Base-by-base conservation (phyloP, 2,888 invertebrate genomes). In the Mactromeris polynyma region DNA sequence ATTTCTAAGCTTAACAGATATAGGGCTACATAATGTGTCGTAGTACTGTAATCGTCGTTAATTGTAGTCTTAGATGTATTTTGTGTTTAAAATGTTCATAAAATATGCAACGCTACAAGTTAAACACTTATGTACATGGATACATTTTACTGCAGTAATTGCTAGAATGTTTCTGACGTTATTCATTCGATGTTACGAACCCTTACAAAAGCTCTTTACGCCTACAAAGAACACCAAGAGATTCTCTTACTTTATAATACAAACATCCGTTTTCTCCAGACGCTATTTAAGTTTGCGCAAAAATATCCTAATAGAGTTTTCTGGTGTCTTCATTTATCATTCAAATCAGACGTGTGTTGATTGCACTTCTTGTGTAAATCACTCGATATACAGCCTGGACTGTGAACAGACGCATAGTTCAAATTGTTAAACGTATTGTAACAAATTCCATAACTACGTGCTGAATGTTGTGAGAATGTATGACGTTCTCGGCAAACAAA, bases 281-380 rank as follows among this genome's bases (percentile, higher is more conserved):
- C 58, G 26, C 58, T 26, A 64, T 64, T 64, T 64, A 64, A 64
- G 58, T 64, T 64, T 64, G 58, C 58, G 58, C n/a, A 64, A 64
- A 64, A 64, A 64, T 64, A 26, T 26, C 58, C 58, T 64, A 26
- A 64, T 64, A 64, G 21, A 64, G 58, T 26, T 64, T 64, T 64
- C 58, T 64, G 58, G 58, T 64, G 58, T 64, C 58, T 64, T 64
- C 26, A 64, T 64, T 64, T n/a, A 64, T 64, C 58, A 64, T 26
- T 64, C 58, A 64, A 26, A 64, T 26, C 58, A 2, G 58, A 64
- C 58, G 58, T 64, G 58, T 26, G 58, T 64, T 64, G 58, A 64
- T 64, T 64, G n/a, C n/a, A 64, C n/a, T 26, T 64, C 26, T 64
- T 64, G 58, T 64, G 26, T 64, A 64, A 64, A 64, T 64, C 58